Percentiles rank a stretch among this genome's conserved stretches.
phyloP scores from a whole-genome alignment of 2,888 invertebrate species.

The Mesopsocus fuscifrons region DNA sequence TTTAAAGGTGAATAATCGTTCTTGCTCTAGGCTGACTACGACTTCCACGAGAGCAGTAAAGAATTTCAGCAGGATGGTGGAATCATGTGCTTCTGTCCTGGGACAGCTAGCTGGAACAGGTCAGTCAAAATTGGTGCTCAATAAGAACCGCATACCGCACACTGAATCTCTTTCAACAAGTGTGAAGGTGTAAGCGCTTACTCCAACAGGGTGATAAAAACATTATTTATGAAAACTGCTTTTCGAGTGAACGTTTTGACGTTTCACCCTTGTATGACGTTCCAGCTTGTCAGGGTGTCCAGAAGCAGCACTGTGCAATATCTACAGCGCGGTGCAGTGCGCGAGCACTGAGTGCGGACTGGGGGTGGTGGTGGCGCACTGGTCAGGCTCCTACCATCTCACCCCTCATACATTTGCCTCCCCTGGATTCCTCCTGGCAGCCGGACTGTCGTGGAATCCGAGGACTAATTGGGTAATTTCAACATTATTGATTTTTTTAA shows the following conservation, averaged over 20 bases:
- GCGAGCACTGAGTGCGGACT: slow-evolving; percentile 29
- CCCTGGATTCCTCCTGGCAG: slow-evolving; percentile 34
- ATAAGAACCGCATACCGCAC: no score
- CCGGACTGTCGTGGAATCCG: slow-evolving; percentile 37
- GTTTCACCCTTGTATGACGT: no score
- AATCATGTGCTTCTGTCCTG: slow-evolving; percentile 33
- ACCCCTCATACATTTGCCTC: slow-evolving; percentile 36
- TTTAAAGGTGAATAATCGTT: no score
- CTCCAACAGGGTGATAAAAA: no score
- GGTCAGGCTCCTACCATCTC: slow-evolving; percentile 36
- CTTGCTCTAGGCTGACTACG: slow-evolving; percentile 29
- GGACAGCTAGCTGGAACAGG: slow-evolving; percentile 39
- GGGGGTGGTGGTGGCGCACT: slow-evolving; percentile 34
- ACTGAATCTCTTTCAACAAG: no score
- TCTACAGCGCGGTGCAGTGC: slow-evolving; percentile 32
- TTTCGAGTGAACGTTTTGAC: no score
- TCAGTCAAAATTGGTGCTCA: no score
- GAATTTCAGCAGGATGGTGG: slow-evolving; percentile 27
- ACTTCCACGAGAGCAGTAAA: slow-evolving; percentile 31
- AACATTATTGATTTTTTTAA: neutral
- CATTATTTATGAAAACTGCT: no score
- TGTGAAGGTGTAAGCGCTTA: no score
- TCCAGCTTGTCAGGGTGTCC: slow-evolving; percentile 35
- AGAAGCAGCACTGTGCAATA: slow-evolving; percentile 35
- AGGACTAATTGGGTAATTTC: slow-evolving; percentile 26